A percentile compares a stretch with the other conserved stretches of the same genome.
Evolutionary conservation across 2,797 vertebrate genomes (phyloP).

Genomic region (Anguilla pacifica): DNA sequence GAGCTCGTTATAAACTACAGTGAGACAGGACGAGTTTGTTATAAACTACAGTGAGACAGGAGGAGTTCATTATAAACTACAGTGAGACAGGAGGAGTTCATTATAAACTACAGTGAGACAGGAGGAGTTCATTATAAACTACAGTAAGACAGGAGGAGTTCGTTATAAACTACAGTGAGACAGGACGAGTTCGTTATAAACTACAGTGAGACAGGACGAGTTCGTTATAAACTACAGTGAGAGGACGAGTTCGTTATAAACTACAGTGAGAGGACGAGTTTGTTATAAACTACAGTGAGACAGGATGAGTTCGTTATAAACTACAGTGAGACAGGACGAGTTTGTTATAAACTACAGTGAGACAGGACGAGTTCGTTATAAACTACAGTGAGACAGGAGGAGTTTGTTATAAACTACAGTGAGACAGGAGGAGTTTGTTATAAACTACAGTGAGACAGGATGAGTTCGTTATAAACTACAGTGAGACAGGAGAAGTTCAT

Average conservation of each 20-base stretch:
- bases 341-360: neutral
- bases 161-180: neutral
- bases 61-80: neutral
- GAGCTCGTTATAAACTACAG: neutral
- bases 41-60: neutral
- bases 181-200: neutral
- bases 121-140: neutral
- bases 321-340: neutral
- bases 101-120: neutral
- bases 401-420: neutral
- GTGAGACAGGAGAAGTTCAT: neutral
- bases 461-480: neutral
- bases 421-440: neutral
- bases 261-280: too few species aligned
- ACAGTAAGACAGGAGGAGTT: neutral
- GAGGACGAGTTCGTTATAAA: neutral
- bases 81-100: neutral
- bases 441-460: neutral
- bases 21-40: neutral
- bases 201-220: neutral
- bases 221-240: neutral
- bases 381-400: neutral
- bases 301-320: neutral
- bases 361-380: neutral
- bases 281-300: neutral